Base-by-base conservation (phyloP, 1,140 invertebrate genomes). In the Hylyphantes graminicola region DNA sequence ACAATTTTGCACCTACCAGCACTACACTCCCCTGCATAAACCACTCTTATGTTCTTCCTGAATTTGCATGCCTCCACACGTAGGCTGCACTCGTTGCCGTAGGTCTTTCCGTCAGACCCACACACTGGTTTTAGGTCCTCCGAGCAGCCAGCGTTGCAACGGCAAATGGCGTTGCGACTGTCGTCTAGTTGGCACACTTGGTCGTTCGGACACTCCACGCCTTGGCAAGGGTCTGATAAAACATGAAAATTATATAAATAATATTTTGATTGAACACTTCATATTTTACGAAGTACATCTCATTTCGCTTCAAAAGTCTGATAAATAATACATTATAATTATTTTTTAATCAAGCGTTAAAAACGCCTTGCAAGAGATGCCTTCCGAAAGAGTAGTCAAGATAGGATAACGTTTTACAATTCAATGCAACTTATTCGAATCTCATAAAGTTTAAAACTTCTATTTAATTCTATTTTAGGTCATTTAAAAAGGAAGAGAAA, bases 161-260 rank as follows among this genome's bases (percentile, higher is more conserved):
- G 92, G 89, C 96, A 97, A 57, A 92, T 92, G 0, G 95, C 94
- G 83, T 94, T 92, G 21, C 95, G 92, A 55, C 93, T 91, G 17
- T 92, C 92, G 89, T 96, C 94, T 87, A 97, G 90, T 88, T 95
- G 94, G 90, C 96, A 97, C 87, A 95, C 91, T 90, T 96, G 94
- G 17, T 93, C 93, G 76, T 94, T 93, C 2, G 93, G 92, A 90
- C 96, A 97, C 68, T 92, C 91, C 13, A 95, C 91, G 7, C 89
- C 89, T 83, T 92, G 92, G 88, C 96, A 97, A 7, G 96, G 96
- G 92, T 97, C 96, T 97, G 90, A 21, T 67, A 19, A n/a, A 9
- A 63, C 11, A 11, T n/a, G 5, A 1, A 35, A 35, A 35, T 35
- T 35, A 35, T 35, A 35, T 35, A 35, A 35, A 2, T 35, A 35